These are phyloP conservation scores for Drosophila ficusphila DNA, from an alignment of 1,140 invertebrate genomes.

Conservation along the genomic window DNA sequence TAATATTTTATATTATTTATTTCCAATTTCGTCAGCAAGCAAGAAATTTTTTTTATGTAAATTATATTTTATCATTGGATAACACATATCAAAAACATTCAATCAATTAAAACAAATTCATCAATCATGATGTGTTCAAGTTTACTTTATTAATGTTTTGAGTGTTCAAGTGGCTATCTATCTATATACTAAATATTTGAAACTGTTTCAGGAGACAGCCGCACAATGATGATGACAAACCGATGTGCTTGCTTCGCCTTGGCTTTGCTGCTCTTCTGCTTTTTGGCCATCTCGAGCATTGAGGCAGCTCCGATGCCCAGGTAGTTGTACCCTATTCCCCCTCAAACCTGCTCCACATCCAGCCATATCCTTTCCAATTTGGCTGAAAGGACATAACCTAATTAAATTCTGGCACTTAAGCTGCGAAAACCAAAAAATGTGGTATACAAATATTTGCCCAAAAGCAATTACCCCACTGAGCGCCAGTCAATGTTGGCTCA, in stretches of 20 bases:
- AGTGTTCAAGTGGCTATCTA: background rate
- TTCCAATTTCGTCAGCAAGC: too few relatives aligned
- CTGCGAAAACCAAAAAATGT: conserved; percentile 39
- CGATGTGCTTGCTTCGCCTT: conserved; percentile 57
- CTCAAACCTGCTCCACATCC: background rate
- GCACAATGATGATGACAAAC: conserved; percentile 80
- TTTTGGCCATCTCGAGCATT: conserved; percentile 69
- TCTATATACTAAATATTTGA: background rate
- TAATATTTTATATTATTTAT: too few relatives aligned
- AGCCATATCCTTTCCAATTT: conserved; percentile 8
- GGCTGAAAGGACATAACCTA: conserved; percentile 36
- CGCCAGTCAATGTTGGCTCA: conserved; percentile 24
- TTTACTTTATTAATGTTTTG: too few relatives aligned
- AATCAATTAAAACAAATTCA: too few relatives aligned
- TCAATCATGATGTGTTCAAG: too few relatives aligned
- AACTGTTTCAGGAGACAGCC: conserved; percentile 38
- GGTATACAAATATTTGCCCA: conserved; percentile 60
- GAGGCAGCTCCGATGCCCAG: conserved; percentile 83
- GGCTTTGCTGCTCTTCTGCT: conserved; percentile 59
- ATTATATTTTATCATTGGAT: too few relatives aligned
- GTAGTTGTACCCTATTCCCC: conserved; percentile 74
- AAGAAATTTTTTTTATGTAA: background rate
- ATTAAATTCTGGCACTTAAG: conserved; percentile 63
- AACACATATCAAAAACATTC: too few relatives aligned
- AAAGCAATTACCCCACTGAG: conserved; percentile 57